Base-by-base conservation (phyloP, 2,888 invertebrate genomes). In the Drosophila anomelani region DNA sequence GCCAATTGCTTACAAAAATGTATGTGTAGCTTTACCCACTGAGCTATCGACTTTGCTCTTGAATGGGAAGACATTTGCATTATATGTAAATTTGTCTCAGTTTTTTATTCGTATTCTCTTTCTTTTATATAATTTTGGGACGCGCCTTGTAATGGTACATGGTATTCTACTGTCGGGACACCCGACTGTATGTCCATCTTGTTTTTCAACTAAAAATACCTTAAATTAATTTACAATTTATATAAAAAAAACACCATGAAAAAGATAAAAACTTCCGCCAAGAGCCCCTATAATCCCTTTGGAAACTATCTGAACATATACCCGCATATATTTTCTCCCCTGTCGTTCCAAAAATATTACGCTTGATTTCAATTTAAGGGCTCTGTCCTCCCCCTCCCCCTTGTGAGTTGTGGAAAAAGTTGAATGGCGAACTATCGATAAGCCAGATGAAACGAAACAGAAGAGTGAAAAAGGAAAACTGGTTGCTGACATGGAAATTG, bases 401-500 rank as follows among this genome's bases (percentile, higher is more conserved):
- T 3, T 34, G 66, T 10, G 32, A 34, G 34, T 34, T 43, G 62
- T 29, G 56, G 55, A 34, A 67, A 55, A 39, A 34, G 63, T 51
- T 44, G 51, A 66, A 26, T 29, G 63, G 51, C 36, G 8, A 20
- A 43, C 67, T 36, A 56, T 67, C 68, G 68, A 68, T 69, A 58
- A 69, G 68, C 68, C 58, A 51, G 38, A 57, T 51, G 47, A 51
- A 67, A 69, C 29, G 46, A 26, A 34, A 23, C 43, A 51, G 53
- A 29, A 53, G 17, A 32, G 39, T n/a, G 29, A 12, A 68, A 53
- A 53, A 38, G 26, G 38, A 67, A 47, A 72, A 43, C 26, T 41
- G 38, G 9, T 4, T 43, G 70, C 72, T 70, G 81, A 83, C 81
- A 83, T 78, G 71, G 62, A 79, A 83, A 75, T 73, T 70, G 79